Conservation (phyloP, 2,113 vertebrate genomes). For the Saguinus midas region DNA sequence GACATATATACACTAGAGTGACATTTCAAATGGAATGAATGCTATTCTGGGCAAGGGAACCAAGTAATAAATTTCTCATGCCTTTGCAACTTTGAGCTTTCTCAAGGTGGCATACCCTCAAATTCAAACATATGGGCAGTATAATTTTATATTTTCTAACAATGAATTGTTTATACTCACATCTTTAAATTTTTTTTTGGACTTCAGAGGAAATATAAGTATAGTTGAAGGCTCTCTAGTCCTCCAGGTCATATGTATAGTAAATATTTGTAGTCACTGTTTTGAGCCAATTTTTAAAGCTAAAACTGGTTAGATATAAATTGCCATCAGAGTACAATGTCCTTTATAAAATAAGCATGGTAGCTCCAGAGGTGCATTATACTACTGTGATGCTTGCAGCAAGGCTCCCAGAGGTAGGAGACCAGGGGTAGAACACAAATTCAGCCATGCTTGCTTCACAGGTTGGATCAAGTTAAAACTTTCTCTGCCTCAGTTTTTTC, state of each 20-base stretch:
- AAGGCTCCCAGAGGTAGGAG: neutral
- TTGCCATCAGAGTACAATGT: neutral
- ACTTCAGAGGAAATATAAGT: conserved; percentile 9
- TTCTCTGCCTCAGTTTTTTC: neutral
- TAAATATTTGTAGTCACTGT: conserved; percentile 39
- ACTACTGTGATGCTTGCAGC: neutral
- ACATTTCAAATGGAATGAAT: conserved; percentile 45
- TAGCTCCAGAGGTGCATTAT: neutral
- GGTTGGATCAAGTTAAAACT: conserved; percentile 14
- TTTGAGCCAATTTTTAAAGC: conserved; percentile 45
- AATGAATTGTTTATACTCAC: conserved; percentile 51
- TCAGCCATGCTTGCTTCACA: neutral
- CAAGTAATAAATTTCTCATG: conserved; percentile 48
- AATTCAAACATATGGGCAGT: conserved; percentile 50
- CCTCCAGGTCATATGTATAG: neutral
- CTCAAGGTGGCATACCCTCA: conserved; percentile 50
- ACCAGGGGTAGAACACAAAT: neutral
- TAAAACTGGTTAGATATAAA: conserved; percentile 28
- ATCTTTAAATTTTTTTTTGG: conserved; percentile 14
- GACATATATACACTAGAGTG: conserved; percentile 51
- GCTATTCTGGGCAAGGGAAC: conserved; percentile 44
- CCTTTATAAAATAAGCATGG: neutral
- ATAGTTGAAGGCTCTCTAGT: neutral
- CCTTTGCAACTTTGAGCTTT: conserved; percentile 28
- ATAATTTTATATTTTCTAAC: conserved; percentile 56